Evolutionary conservation across 1,140 invertebrate genomes (phyloP), one percentile per base, ranked within the genome.

Genomic region (Drosophila chauvacae): DNA sequence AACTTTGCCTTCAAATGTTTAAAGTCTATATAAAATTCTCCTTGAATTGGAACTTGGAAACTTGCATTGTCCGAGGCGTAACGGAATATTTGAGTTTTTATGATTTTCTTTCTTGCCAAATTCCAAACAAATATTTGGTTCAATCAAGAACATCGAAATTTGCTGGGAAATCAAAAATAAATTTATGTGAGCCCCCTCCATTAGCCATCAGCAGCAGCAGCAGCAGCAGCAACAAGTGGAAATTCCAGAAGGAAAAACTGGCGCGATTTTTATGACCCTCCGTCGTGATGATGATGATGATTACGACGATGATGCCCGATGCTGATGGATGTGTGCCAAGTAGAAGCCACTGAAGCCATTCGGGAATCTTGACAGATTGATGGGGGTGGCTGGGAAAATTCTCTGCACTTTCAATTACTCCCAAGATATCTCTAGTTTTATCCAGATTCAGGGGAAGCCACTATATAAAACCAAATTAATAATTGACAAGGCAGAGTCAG

Each of bases 221-320:
- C 14, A 28, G 48, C n/a, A 33, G 30, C 51, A 58, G 65, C 65
- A 73, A 71, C 70, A 73, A 71, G 70, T 73, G 55, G 70, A 73
- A 51, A 59, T 71, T 70, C 66, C 63, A 70, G 30, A 65, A 42
- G 65, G 16, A 48, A 42, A 55, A 42, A 33, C 45, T 45, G 23
- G 45, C 28, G 55, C 47, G 35, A 37, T 44, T 57, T 71, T 73
- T 70, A 72, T 59, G 66, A 45, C 53, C 45, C 44, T 71, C 65
- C 28, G 14, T 44, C 39, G 39, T 20, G 30, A n/a, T 33, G 35
- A 48, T 48, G 39, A 39, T 61, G 45, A 61, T 51, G 33, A 37
- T 56, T 14, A 39, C 23, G 33, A 44, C 16, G 13, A 42, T 42
- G 37, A 64, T 63, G 61, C 4, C 23, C 48, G 37, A 59, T 63